These are phyloP conservation scores for Acrossocheilus fasciatus DNA, from an alignment of 2,797 vertebrate genomes.

Conservation along the genomic window DNA sequence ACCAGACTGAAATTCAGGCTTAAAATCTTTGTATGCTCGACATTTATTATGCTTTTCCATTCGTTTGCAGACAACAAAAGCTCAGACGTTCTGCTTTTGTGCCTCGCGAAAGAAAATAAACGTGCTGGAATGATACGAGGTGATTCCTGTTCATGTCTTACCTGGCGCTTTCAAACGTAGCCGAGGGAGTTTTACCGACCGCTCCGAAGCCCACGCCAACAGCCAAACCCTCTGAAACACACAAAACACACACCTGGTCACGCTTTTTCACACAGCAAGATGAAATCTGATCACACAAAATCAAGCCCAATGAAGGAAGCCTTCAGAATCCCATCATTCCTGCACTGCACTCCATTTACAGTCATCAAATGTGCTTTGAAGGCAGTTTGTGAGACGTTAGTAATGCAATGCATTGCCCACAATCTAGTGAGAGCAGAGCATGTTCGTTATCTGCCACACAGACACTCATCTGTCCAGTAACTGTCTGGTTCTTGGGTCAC, in stretches of 20 bases:
- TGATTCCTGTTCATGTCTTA: slow-evolving; percentile 67
- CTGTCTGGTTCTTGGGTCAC: neutral
- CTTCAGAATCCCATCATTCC: neutral
- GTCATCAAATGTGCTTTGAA: neutral
- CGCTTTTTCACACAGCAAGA: no score
- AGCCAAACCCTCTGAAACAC: slow-evolving; percentile 91
- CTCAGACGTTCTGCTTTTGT: neutral
- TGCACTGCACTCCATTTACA: neutral
- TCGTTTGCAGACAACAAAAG: neutral
- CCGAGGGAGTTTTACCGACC: slow-evolving; percentile 86
- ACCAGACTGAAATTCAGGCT: neutral
- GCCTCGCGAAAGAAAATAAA: neutral
- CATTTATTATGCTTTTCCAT: neutral
- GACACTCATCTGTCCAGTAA: neutral
- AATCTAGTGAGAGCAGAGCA: neutral
- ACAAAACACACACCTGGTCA: slow-evolving; percentile 46
- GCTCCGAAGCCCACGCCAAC: slow-evolving; percentile 95
- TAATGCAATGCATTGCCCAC: neutral
- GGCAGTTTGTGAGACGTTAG: neutral
- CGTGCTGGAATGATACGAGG: neutral
- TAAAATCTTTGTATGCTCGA: neutral
- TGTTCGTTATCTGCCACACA: neutral
- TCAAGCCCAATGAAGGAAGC: neutral
- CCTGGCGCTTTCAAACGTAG: slow-evolving; percentile 94
- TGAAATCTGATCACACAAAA: neutral